Percentiles rank a stretch among this genome's conserved stretches.
These are phyloP conservation scores for Mola mola DNA, from an alignment of 2,113 vertebrate species.

Conservation along the genomic window DNA sequence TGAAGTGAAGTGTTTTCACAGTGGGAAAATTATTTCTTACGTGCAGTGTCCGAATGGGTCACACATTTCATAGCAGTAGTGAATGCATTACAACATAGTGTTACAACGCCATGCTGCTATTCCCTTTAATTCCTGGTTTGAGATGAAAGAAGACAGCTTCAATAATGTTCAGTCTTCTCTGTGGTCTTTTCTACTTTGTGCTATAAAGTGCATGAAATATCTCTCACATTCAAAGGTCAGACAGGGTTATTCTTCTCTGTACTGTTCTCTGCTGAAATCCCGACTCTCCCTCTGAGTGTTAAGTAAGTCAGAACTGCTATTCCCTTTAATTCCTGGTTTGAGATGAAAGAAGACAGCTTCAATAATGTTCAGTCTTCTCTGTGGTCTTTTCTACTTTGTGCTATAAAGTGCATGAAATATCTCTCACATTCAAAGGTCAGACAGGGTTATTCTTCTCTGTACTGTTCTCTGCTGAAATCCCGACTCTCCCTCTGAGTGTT, in stretches of 20 bases:
- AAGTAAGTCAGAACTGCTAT: slow-evolving; percentile 1
- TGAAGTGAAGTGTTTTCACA: neutral
- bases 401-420: slow-evolving; percentile 38
- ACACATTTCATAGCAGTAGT: no score
- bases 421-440: slow-evolving; percentile 30
- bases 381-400: slow-evolving; percentile 32
- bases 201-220: slow-evolving; percentile 38
- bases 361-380: slow-evolving; percentile 15
- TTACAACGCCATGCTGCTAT: neutral
- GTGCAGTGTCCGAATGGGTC: no score
- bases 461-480: slow-evolving; percentile 46
- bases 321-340: slow-evolving; percentile 14
- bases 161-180: slow-evolving; percentile 15
- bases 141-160: slow-evolving; percentile 21
- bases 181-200: slow-evolving; percentile 32
- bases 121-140: neutral
- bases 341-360: slow-evolving; percentile 21
- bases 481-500: slow-evolving; percentile 33
- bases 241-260: slow-evolving; percentile 42
- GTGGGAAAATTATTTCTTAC: no score
- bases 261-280: slow-evolving; percentile 43
- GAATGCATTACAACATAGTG: no score
- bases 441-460: slow-evolving; percentile 36
- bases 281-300: slow-evolving; percentile 33
- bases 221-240: slow-evolving; percentile 30